Evolutionary conservation across 2,797 vertebrate genomes (phyloP).

Genomic region (Lophotriccus pileatus): DNA sequence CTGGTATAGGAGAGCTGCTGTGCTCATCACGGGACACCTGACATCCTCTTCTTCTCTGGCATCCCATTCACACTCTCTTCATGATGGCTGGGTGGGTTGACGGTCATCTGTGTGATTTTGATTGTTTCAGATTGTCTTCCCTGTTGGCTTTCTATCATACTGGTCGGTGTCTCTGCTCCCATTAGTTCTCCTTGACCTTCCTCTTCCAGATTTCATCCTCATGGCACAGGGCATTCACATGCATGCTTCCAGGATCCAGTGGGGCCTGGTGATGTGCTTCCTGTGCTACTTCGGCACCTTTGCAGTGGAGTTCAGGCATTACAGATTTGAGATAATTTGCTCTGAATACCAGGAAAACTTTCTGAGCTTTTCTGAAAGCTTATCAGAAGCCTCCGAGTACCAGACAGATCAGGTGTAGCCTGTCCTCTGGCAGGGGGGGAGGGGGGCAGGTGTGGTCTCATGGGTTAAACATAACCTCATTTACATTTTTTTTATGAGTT

Average conservation of each 20-base stretch:
- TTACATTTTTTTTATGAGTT: conserved; percentile 19
- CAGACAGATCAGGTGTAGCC: conserved; percentile 80
- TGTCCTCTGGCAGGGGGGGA: neutral
- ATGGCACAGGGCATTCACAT: conserved; percentile 77
- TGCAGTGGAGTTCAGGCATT: conserved; percentile 88
- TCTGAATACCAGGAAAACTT: conserved; percentile 82
- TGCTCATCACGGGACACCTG: neutral
- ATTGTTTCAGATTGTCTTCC: neutral
- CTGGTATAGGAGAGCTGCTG: neutral
- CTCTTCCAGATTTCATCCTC: conserved; percentile 79
- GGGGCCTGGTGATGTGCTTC: conserved; percentile 90
- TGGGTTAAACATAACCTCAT: conserved; percentile 49
- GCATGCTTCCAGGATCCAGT: conserved; percentile 85
- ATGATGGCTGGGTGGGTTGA: neutral
- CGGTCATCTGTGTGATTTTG: neutral
- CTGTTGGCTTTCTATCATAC: neutral
- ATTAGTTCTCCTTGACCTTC: conserved; percentile 69
- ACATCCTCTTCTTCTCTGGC: neutral
- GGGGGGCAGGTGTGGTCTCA: conserved; percentile 3
- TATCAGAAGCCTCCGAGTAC: conserved; percentile 78
- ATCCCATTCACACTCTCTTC: neutral
- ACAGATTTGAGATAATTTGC: conserved; percentile 80
- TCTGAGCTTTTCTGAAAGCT: conserved; percentile 80
- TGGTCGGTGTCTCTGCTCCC: neutral
- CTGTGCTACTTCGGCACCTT: conserved; percentile 85